These are phyloP conservation scores for Cephalotes varians DNA, from an alignment of 2,888 invertebrate genomes.

Conservation along the genomic window DNA sequence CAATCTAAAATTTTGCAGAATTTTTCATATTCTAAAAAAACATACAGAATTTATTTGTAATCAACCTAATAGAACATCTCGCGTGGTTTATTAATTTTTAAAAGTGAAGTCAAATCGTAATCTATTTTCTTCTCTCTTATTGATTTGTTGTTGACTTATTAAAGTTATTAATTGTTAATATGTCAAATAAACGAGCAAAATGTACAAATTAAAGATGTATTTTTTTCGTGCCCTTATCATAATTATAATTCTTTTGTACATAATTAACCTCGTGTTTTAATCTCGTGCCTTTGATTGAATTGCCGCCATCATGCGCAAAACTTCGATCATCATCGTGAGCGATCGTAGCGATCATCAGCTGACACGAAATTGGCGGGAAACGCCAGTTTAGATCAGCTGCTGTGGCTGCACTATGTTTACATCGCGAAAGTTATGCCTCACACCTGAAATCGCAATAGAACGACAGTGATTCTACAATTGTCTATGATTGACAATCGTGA, in stretches of 20 bases:
- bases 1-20: too few relatives aligned
- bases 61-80: neutral
- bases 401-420: neutral
- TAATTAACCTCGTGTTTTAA: too few relatives aligned
- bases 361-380: slow-evolving; percentile 23
- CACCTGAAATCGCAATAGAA: neutral
- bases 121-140: neutral
- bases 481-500: neutral
- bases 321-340: neutral
- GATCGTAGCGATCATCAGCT: neutral
- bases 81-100: neutral
- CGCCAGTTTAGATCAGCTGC: slow-evolving; percentile 6
- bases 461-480: neutral
- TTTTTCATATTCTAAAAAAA: too few relatives aligned
- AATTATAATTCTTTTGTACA: too few relatives aligned
- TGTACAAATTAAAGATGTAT: too few relatives aligned
- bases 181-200: neutral
- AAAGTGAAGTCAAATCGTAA: neutral
- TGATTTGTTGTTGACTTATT: neutral
- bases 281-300: too few relatives aligned
- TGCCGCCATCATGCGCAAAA: neutral
- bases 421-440: neutral
- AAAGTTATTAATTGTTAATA: neutral
- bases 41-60: neutral
- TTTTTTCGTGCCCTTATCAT: too few relatives aligned